Percentiles rank a stretch among this genome's conserved stretches.
Conservation (phyloP, 2,888 invertebrate genomes). For the Amiota mariae region DNA sequence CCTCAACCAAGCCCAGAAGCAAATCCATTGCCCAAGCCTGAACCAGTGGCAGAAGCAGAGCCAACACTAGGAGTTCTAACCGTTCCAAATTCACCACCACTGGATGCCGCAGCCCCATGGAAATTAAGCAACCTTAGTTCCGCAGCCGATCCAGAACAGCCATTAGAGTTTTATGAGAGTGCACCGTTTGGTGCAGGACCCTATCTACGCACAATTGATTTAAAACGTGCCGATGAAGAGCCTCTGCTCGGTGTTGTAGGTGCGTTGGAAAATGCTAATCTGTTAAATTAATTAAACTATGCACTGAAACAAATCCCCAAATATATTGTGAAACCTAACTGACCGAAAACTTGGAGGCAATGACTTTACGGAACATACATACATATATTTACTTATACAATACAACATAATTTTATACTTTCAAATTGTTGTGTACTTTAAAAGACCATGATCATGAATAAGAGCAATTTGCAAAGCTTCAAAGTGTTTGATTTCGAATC, state of each 20-base stretch:
- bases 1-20: constrained; percentile 1
- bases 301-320: background rate
- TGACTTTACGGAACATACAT: background rate
- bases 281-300: background rate
- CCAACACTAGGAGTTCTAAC: constrained; percentile 20
- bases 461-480: constrained; percentile 1
- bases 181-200: constrained; percentile 23
- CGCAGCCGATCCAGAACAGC: constrained; percentile 5
- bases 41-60: background rate
- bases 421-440: background rate
- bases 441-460: background rate
- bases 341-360: background rate
- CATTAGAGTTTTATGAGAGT: background rate
- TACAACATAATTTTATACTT: background rate
- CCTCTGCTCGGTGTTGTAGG: background rate
- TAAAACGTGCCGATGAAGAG: background rate
- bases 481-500: too few relatives aligned
- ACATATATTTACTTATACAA: background rate
- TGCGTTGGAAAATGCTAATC: background rate
- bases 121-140: background rate
- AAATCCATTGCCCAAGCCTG: constrained; percentile 26
- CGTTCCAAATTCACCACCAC: too few relatives aligned
- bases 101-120: too few relatives aligned
- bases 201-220: constrained; percentile 2
- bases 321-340: background rate